These are phyloP conservation scores for Hartigia nigra DNA, from an alignment of 2,888 invertebrate genomes.

Conservation along the genomic window DNA sequence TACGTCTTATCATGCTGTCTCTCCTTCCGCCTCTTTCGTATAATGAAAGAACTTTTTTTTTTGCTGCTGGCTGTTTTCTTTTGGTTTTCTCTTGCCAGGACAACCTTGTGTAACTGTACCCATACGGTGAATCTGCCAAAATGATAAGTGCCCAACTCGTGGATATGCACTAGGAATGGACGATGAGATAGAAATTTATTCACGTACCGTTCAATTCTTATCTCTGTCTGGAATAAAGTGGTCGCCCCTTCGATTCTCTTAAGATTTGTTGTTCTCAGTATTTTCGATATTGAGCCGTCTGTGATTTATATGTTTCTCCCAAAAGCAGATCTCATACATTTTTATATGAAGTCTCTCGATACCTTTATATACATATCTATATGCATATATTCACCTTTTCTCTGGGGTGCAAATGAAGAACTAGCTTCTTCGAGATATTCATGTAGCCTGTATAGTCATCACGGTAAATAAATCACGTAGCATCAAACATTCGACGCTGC, in stretches of 20 bases:
- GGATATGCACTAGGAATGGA: background rate
- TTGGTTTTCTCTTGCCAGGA: background rate
- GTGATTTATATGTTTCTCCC: background rate
- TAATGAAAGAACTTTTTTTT: background rate
- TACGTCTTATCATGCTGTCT: background rate
- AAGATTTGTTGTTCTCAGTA: background rate
- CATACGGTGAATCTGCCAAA: background rate
- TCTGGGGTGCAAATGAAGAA: background rate
- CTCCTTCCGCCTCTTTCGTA: background rate
- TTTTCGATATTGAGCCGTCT: background rate
- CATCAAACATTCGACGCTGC: background rate
- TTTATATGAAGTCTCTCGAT: background rate
- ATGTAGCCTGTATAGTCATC: background rate
- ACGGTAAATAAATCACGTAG: conserved; percentile 4
- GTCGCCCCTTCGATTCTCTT: background rate
- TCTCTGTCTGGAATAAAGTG: background rate
- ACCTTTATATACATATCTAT: background rate
- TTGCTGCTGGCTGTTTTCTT: background rate
- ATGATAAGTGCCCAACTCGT: background rate
- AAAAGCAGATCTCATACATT: background rate
- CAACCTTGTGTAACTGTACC: background rate
- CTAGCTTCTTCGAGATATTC: background rate
- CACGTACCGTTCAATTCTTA: background rate
- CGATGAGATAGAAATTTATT: background rate
- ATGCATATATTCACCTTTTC: background rate